Conservation (phyloP, 2,113 vertebrate species). For the Corynorhinus townsendii region DNA sequence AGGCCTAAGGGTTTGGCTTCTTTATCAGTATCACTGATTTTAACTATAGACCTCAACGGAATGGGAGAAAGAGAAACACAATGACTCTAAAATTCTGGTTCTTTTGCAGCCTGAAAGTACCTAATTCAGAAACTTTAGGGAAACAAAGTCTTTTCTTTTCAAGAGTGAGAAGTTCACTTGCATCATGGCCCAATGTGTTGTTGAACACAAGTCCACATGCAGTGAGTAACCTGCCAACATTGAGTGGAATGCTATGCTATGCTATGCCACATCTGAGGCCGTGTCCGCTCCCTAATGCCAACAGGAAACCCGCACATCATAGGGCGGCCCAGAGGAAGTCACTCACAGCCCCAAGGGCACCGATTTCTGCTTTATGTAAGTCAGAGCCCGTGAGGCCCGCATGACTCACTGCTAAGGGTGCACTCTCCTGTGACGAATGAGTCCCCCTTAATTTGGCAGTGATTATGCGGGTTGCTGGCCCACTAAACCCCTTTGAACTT, state of each 20-base stretch:
- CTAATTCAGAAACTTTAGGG: not conserved
- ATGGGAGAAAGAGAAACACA: not conserved
- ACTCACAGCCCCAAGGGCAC: slow-evolving; percentile 86
- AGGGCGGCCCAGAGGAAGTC: slow-evolving; percentile 86
- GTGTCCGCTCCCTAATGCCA: slow-evolving; percentile 78
- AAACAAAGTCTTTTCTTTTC: slow-evolving; percentile 11
- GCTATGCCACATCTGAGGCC: slow-evolving; percentile 7
- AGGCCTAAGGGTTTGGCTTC: not conserved
- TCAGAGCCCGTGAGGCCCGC: slow-evolving; percentile 91
- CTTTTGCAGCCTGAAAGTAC: not conserved
- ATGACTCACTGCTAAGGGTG: slow-evolving; percentile 92
- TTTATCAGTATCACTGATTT: not conserved
- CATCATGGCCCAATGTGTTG: slow-evolving; percentile 12
- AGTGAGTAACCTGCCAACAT: not conserved
- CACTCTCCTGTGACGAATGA: slow-evolving; percentile 97
- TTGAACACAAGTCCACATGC: slow-evolving; percentile 45
- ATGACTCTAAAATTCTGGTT: not conserved
- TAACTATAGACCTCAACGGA: not conserved
- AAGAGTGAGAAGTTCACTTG: slow-evolving; percentile 18
- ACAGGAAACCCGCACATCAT: slow-evolving; percentile 86
- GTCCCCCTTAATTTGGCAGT: slow-evolving; percentile 95
- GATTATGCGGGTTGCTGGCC: slow-evolving; percentile 98
- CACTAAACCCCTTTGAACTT: slow-evolving; percentile 99
- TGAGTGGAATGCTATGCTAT: slow-evolving; percentile 55
- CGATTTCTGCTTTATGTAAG: slow-evolving; percentile 93